These are phyloP conservation scores for Synergus laeviventris DNA, from an alignment of 2,888 invertebrate genomes.

Conservation along the genomic window DNA sequence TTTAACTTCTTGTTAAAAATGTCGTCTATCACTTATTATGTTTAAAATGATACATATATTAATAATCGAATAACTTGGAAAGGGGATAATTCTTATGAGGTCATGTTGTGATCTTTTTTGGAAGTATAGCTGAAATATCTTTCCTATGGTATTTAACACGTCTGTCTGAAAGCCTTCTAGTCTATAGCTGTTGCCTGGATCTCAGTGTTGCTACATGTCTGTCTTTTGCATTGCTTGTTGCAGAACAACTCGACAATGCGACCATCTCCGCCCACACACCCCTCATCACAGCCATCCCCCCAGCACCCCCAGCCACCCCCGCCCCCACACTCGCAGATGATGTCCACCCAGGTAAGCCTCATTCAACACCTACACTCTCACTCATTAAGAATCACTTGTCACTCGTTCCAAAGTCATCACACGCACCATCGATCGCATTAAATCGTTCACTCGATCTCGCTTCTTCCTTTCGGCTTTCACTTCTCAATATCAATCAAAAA, in stretches of 20 bases:
- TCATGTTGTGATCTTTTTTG: background rate
- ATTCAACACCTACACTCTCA: slow-evolving; percentile 67
- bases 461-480: slow-evolving; percentile 7
- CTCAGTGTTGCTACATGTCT: slow-evolving; percentile 76
- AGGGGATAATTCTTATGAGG: slow-evolving; percentile 20
- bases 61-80: background rate
- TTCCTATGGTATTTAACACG: slow-evolving; percentile 47
- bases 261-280: slow-evolving; percentile 90
- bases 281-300: slow-evolving; percentile 94
- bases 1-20: slow-evolving; percentile 5
- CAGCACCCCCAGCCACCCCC: slow-evolving; percentile 86
- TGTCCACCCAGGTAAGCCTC: slow-evolving; percentile 83
- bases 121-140: background rate
- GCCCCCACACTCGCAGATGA: slow-evolving; percentile 90
- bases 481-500: background rate
- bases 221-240: slow-evolving; percentile 77
- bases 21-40: slow-evolving; percentile 23
- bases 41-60: slow-evolving; percentile 25
- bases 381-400: slow-evolving; percentile 60
- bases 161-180: slow-evolving; percentile 66
- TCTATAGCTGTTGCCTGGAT: slow-evolving; percentile 71
- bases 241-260: slow-evolving; percentile 87
- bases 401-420: slow-evolving; percentile 67
- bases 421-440: slow-evolving; percentile 53
- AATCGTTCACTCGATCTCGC: slow-evolving; percentile 40